Evolutionary conservation across 2,888 invertebrate genomes (phyloP), one percentile per base, ranked within the genome.

Genomic region (Ophioninae sp.): DNA sequence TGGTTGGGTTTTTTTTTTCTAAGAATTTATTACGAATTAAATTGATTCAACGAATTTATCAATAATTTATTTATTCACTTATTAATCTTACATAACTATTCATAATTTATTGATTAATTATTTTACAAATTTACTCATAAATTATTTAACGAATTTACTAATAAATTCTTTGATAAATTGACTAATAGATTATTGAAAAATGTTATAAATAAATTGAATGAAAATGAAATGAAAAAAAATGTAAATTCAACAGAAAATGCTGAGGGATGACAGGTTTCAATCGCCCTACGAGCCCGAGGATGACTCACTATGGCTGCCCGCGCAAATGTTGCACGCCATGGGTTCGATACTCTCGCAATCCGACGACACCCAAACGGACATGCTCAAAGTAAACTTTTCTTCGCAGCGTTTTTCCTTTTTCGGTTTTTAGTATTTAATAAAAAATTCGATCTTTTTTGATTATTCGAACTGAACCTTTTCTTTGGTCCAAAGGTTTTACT

Each of bases 271-370:
- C 91, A 95, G 98, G 80, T 98, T 98, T 91, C 98, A 98, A 91
- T 96, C 97, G 22, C 97, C 97, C 37, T 95, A 97, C 86, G 98
- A 98, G 91, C 97, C 97, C 0, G 98, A 98, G 93, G 97, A 97
- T 91, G 98, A 98, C 93, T 97, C 97, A 0, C 94, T 97, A 67
- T 98, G 98, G 98, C 94, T 98, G 90, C 98, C 98, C 6, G 97
- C 98, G 2, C 99, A 99, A 93, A 94, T 99, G 79, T 94, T 99
- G 58, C 96, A 97, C 86, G 96, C 98, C 1, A 97, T 98, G 76
- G 95, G 96, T 30, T 96, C 96, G 0, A 96, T 97, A 90, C 95
- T 96, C 89, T 95, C 96, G 86, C 95, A 97, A 90, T 94, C 97
- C 78, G 98, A 98, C 89, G 98, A 99, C 87, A 96, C 97, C 0